Evolutionary conservation across 1,140 invertebrate species (phyloP), one percentile per base, ranked within the genome.

Genomic region (Diprion similis): DNA sequence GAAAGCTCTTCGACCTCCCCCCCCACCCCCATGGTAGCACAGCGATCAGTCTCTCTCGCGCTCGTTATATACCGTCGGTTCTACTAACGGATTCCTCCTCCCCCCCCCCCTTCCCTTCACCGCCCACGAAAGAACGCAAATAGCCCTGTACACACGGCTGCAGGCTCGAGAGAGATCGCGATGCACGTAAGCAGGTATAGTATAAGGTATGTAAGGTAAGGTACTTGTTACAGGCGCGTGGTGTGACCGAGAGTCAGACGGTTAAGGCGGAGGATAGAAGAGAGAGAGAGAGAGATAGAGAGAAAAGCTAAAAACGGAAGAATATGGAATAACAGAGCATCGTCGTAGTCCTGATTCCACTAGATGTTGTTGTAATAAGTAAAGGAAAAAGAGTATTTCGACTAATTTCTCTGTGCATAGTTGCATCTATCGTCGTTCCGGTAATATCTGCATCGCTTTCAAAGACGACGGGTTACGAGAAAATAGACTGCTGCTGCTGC

Each of bases 81-180:
- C 85, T 84, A 86, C 83, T 86, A 87, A 87, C 85, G 86, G 84
- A 83, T 86, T 85, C 79, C 78, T 37, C 24, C 24, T 81, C 81
- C 81, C 85, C 79, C 78, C 6, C 24, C 24, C 81, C 81, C 81
- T 79, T 79, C 72, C 73, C 64, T 69, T 72, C 59, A 70, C 70
- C 77, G 75, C 67, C 73, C 74, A 70, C 72, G 64, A 72, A 64
- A 64, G 24, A 70, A 69, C 68, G 19, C 68, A 46, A 69, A 46
- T 48, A 70, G 46, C 59, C 17, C 13, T 15, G 48, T 68, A 66
- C 65, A 70, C 70, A 66, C 72, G 46, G 46, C 65, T 70, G 68
- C 66, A 69, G 70, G 37, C 48, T 9, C 71, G 45, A 11, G 18
- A 65, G 68, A n/a, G 17, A 68, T 65, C 59, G 15, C 71, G 51